phyloP scores from a whole-genome alignment of 2,797 vertebrate species.

The Sternarchorhynchus goeldii region DNA sequence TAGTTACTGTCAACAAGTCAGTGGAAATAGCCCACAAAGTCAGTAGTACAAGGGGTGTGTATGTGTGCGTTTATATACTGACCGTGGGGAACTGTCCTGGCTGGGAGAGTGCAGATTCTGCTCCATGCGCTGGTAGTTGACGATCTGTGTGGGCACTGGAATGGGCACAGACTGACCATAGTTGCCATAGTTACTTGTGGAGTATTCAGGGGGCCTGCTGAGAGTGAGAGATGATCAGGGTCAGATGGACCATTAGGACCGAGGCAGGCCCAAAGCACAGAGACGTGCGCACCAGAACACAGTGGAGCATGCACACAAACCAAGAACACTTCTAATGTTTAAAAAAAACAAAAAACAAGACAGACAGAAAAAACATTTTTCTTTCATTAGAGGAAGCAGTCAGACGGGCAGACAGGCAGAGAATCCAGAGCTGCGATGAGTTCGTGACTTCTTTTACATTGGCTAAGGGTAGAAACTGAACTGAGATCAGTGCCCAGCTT shows the following conservation, averaged over 20 bases:
- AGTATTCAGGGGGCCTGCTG: slow-evolving; percentile 79
- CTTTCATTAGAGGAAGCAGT: background rate
- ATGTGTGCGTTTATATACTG: slow-evolving; percentile 53
- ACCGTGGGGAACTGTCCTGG: slow-evolving; percentile 82
- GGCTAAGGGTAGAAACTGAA: background rate
- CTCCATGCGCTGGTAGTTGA: slow-evolving; percentile 95
- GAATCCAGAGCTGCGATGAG: background rate
- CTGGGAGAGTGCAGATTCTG: slow-evolving; percentile 87
- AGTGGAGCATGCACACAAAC: background rate
- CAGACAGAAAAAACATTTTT: background rate
- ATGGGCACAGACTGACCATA: slow-evolving; percentile 88
- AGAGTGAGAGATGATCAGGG: slow-evolving; percentile 50
- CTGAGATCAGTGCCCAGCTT: background rate
- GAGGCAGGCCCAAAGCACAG: background rate
- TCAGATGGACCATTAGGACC: slow-evolving; percentile 39
- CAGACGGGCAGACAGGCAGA: background rate
- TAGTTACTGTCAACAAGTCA: background rate
- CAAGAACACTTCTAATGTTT: background rate
- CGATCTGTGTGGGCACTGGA: slow-evolving; percentile 93
- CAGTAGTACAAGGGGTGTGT: background rate
- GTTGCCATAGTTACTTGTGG: slow-evolving; percentile 79
- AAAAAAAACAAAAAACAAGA: background rate
- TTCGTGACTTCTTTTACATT: background rate
- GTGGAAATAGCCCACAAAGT: background rate
- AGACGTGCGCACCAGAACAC: background rate